A percentile compares a stretch with the other conserved stretches of the same genome.
Conservation (phyloP, 2,888 invertebrate species). For the Rhingia rostrata region DNA sequence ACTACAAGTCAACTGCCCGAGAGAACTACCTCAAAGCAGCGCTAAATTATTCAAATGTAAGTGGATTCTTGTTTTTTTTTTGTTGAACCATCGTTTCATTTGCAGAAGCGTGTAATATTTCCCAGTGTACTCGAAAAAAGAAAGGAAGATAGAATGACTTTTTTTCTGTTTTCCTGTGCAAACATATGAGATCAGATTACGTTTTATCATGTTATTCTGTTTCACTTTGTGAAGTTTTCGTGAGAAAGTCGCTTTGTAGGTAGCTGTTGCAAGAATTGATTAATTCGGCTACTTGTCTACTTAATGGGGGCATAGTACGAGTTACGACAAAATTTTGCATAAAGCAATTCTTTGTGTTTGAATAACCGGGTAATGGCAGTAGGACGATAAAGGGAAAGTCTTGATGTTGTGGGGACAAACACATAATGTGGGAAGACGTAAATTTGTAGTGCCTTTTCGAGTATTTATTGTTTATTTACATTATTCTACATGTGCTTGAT, state of each 20-base stretch:
- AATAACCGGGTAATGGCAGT: neutral
- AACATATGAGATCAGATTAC: constrained; percentile 47
- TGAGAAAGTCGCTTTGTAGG: constrained; percentile 29
- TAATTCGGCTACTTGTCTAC: constrained; percentile 10
- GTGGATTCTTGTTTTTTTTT: constrained; percentile 32
- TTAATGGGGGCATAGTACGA: constrained; percentile 10
- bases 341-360: neutral
- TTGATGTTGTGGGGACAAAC: neutral
- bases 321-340: neutral
- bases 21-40: constrained; percentile 91
- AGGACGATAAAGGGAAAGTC: neutral
- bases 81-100: constrained; percentile 27
- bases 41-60: constrained; percentile 83
- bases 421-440: neutral
- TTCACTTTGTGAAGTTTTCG: constrained; percentile 8
- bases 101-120: constrained; percentile 32
- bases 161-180: constrained; percentile 14
- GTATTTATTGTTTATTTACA: too few species aligned
- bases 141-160: neutral
- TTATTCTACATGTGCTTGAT: too few species aligned
- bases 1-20: constrained; percentile 89
- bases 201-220: constrained; percentile 15
- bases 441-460: too few species aligned
- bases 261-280: neutral
- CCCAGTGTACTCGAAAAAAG: constrained; percentile 13